Evolutionary conservation across 2,797 vertebrate species (phyloP).

Genomic region (Bradypodion pumilum): DNA sequence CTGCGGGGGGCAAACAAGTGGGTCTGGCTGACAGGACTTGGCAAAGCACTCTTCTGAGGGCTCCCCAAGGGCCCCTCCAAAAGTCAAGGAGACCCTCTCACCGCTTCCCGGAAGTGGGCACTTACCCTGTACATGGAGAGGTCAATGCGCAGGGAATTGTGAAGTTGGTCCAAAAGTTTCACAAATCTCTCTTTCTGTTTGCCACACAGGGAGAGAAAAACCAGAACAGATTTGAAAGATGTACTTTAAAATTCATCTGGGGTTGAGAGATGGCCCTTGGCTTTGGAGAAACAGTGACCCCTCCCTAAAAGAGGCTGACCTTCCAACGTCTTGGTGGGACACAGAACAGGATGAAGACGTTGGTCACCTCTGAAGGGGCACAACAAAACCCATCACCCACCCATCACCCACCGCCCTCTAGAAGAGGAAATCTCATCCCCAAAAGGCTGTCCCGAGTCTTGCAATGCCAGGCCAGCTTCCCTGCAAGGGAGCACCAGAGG

Average conservation of each 20-base stretch:
- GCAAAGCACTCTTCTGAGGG: background rate
- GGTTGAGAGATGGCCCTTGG: too few species aligned
- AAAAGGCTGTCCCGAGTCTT: background rate
- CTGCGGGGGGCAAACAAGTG: too few species aligned
- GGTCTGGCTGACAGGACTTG: too few species aligned
- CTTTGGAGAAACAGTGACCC: background rate
- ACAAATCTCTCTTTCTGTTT: constrained; percentile 96
- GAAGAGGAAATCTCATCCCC: too few species aligned
- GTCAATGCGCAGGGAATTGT: constrained; percentile 97
- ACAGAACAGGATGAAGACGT: background rate
- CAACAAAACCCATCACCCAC: background rate
- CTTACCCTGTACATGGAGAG: constrained; percentile 96
- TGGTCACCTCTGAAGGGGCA: too few species aligned
- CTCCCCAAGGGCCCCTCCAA: too few species aligned
- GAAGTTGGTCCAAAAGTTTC: constrained; percentile 95
- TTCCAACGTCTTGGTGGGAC: background rate
- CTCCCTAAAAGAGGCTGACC: too few species aligned
- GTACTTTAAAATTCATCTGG: background rate
- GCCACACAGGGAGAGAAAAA: constrained; percentile 16
- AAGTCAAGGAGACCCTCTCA: background rate
- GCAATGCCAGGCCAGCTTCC: background rate
- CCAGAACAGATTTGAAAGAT: background rate
- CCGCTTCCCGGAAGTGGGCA: background rate
- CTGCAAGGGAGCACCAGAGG: too few species aligned
- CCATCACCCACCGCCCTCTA: background rate